Evolutionary conservation across 2,113 vertebrate genomes (phyloP).

Genomic region (Hassar affinis): DNA sequence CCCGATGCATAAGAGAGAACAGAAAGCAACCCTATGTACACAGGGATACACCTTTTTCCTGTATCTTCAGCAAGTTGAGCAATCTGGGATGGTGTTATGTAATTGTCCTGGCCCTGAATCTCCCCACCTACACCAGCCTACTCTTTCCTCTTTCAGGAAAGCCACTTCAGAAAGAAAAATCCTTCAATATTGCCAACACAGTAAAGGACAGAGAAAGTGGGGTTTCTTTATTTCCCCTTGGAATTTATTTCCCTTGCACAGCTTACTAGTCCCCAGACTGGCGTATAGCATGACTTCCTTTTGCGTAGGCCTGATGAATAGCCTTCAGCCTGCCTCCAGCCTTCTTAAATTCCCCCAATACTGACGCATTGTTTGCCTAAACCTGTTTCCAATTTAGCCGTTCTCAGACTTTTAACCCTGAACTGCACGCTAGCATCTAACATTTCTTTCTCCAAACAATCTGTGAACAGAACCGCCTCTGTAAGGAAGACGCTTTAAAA

Average conservation of each 20-base stretch:
- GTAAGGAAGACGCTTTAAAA: not conserved
- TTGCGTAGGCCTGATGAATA: constrained; percentile 35
- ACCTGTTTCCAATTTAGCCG: constrained; percentile 48
- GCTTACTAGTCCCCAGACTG: constrained; percentile 41
- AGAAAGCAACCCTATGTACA: constrained; percentile 39
- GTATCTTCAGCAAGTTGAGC: constrained; percentile 64
- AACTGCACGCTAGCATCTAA: not conserved
- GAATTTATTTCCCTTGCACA: constrained; percentile 28
- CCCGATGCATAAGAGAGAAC: not conserved
- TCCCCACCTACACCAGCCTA: constrained; percentile 52
- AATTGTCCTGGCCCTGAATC: constrained; percentile 65
- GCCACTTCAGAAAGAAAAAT: constrained; percentile 39
- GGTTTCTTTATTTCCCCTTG: constrained; percentile 12
- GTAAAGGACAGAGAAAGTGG: constrained; percentile 14
- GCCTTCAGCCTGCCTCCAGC: constrained; percentile 19
- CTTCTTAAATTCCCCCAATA: constrained; percentile 44
- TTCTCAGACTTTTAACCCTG: constrained; percentile 29
- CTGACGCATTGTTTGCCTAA: constrained; percentile 45
- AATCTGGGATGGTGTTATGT: constrained; percentile 61
- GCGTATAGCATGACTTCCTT: constrained; percentile 42
- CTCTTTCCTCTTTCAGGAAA: constrained; percentile 58
- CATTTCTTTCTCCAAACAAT: not conserved
- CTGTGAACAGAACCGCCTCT: constrained; percentile 13
- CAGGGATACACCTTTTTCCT: constrained; percentile 69
- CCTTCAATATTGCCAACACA: not conserved